Conservation (phyloP, 2,797 vertebrate genomes). For the Cyclopterus lumpus region DNA sequence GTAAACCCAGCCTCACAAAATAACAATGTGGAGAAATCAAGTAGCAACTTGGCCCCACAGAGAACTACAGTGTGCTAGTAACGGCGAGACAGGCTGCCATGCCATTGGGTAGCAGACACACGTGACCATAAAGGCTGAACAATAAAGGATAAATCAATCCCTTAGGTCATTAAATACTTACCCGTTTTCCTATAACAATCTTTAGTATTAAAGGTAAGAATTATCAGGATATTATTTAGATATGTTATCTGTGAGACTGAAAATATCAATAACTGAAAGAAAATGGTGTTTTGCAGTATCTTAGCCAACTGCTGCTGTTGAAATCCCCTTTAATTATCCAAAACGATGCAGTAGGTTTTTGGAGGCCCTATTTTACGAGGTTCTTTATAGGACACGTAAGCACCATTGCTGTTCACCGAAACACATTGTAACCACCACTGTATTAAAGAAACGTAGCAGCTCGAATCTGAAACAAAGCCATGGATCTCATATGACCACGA, state of each 20-base stretch:
- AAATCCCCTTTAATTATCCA: conserved; percentile 42
- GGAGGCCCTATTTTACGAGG: conserved; percentile 88
- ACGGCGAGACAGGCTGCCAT: conserved; percentile 87
- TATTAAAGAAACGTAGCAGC: conserved; percentile 47
- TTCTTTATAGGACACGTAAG: conserved; percentile 82
- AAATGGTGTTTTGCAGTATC: conserved; percentile 15
- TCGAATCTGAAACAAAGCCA: conserved; percentile 10
- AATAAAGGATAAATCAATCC: conserved; percentile 99
- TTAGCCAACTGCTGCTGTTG: conserved; percentile 28
- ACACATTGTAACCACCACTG: conserved; percentile 53
- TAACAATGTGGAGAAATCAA: conserved; percentile 96
- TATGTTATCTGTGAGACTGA: conserved; percentile 29
- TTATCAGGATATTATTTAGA: conserved; percentile 82
- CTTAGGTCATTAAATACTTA: conserved; percentile 93
- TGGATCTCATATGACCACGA: conserved; percentile 17
- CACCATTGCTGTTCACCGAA: conserved; percentile 66
- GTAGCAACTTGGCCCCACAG: conserved; percentile 93
- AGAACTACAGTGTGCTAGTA: conserved; percentile 95
- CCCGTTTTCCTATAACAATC: conserved; percentile 87
- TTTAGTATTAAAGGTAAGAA: conserved; percentile 90
- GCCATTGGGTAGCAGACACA: conserved; percentile 85
- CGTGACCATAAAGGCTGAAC: conserved; percentile 93
- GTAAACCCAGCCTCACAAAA: conserved; percentile 88
- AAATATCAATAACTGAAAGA: conserved; percentile 35
- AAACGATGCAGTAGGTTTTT: conserved; percentile 71